phyloP scores from a whole-genome alignment of 2,888 invertebrate species.

The Linnaemya tessellans region DNA sequence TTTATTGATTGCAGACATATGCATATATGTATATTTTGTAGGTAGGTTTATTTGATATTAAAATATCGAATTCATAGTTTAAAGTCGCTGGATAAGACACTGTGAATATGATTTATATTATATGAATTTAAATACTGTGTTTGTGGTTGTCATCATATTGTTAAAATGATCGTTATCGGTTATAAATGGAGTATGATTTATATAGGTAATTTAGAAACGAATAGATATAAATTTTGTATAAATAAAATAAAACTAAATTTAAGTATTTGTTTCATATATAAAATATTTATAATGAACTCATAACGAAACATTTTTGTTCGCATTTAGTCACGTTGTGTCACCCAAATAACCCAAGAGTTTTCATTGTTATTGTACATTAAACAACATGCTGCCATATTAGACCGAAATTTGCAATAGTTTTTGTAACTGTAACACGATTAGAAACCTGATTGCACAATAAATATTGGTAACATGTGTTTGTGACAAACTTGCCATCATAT shows the following conservation, averaged over 20 bases:
- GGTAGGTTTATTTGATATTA: conserved; percentile 1
- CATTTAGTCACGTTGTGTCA: conserved; percentile 42
- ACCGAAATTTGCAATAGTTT: conserved; percentile 65
- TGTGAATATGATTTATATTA: conserved; percentile 69
- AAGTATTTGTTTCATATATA: background rate
- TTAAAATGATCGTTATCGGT: conserved; percentile 66
- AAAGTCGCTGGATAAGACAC: background rate
- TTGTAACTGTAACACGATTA: conserved; percentile 67
- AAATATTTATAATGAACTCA: conserved; percentile 4
- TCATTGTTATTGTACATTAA: background rate
- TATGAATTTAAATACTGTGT: conserved; percentile 69
- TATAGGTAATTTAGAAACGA: conserved; percentile 40
- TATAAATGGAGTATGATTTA: conserved; percentile 65
- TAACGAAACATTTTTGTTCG: conserved; percentile 17
- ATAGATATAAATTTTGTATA: conserved; percentile 13
- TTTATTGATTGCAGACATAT: conserved; percentile 61
- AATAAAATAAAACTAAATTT: background rate
- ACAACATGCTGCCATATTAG: conserved; percentile 62
- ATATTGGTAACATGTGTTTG: conserved; percentile 37
- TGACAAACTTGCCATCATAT: conserved; percentile 14
- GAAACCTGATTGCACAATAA: conserved; percentile 30
- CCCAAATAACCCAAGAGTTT: conserved; percentile 52
- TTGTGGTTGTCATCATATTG: conserved; percentile 71
- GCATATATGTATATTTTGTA: conserved; percentile 17
- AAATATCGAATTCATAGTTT: conserved; percentile 23